Evolutionary conservation across 1,140 invertebrate species (phyloP).

Genomic region (Chrysoperla carnea): DNA sequence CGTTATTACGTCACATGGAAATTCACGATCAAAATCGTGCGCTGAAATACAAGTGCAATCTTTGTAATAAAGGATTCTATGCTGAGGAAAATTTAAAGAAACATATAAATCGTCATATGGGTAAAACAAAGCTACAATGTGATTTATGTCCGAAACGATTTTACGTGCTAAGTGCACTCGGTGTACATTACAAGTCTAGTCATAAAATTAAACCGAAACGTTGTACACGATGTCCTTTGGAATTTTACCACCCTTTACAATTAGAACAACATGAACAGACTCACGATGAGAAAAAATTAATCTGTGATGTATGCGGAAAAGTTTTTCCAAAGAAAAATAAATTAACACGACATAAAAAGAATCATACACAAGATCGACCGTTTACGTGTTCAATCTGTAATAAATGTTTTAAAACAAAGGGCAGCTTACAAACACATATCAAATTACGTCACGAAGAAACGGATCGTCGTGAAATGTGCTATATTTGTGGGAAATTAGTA

Average conservation of each 20-base stretch:
- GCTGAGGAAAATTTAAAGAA: conserved; percentile 1
- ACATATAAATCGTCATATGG: conserved; percentile 3
- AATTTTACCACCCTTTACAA: no score
- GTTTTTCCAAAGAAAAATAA: conserved; percentile 5
- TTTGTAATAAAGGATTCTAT: conserved; percentile 3
- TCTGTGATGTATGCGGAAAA: conserved; percentile 6
- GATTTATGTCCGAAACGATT: conserved; percentile 4
- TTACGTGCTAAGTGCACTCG: conserved; percentile 2
- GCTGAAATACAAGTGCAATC: background rate
- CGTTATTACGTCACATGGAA: no score
- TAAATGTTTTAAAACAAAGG: conserved; percentile 2
- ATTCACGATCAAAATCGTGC: no score
- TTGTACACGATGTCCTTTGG: no score
- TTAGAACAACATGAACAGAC: background rate
- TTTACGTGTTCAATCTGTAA: conserved; percentile 5
- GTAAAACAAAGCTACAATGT: conserved; percentile 3
- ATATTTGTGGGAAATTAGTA: no score
- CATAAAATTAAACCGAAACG: no score
- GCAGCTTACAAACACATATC: conserved; percentile 4
- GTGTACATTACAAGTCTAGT: conserved; percentile 1
- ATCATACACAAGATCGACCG: conserved; percentile 6
- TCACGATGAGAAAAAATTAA: conserved; percentile 3
- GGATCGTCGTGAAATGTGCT: no score
- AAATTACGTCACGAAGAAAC: background rate
- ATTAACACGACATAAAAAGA: conserved; percentile 5